A percentile compares a stretch with the other conserved stretches of the same genome.
Evolutionary conservation across 1,140 invertebrate genomes (phyloP).

Genomic region (Holotrichia oblita): DNA sequence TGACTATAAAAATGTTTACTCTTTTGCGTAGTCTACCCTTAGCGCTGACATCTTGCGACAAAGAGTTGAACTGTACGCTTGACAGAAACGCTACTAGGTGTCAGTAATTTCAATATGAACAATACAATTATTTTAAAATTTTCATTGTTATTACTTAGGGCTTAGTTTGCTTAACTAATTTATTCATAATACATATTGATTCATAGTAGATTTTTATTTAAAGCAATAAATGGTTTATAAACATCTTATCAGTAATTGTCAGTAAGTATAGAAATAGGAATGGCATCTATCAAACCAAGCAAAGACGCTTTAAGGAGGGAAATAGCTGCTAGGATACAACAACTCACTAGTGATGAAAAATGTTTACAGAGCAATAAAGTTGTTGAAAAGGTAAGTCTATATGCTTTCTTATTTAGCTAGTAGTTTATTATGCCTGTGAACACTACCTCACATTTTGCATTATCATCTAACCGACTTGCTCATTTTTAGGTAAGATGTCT

Average conservation of each 20-base stretch:
- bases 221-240: not conserved
- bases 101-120: too few species aligned
- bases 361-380: conserved; percentile 65
- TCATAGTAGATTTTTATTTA: not conserved
- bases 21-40: not conserved
- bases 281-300: conserved; percentile 55
- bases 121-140: too few species aligned
- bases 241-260: not conserved
- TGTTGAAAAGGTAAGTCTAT: conserved; percentile 63
- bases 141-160: not conserved
- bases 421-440: not conserved
- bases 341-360: conserved; percentile 64
- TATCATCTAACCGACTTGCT: too few species aligned
- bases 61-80: not conserved
- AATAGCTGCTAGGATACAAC: conserved; percentile 61
- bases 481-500: too few species aligned
- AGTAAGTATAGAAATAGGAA: conserved; percentile 13
- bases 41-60: not conserved
- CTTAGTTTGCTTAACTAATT: not conserved
- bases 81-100: not conserved
- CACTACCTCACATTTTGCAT: too few species aligned
- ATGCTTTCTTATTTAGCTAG: not conserved
- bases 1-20: too few species aligned
- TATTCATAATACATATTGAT: not conserved
- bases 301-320: conserved; percentile 64